Base-by-base conservation (phyloP, 2,797 vertebrate genomes). In the Poeciliopsis paucimaculata region DNA sequence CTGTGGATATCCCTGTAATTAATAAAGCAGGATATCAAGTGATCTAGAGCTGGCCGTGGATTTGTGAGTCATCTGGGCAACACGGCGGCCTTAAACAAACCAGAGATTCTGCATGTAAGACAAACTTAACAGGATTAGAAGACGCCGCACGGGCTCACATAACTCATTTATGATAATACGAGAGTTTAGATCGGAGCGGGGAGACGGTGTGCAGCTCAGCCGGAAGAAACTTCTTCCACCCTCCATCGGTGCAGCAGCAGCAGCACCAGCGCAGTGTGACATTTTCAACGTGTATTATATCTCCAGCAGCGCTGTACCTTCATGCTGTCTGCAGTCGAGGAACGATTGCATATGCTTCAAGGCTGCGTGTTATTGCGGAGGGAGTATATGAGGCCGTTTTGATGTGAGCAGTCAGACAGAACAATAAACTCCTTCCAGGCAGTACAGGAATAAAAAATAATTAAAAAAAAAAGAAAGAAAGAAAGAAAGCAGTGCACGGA, bases 391-490 rank as follows among this genome's bases (percentile, higher is more conserved):
- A 76, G 81, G 78, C 81, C 16, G 70, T 81, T 87, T 82, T 84
- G 82, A 87, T 70, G 75, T 66, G 86, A 82, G 83, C 83, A 79
- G 77, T 73, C 53, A 49, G 87, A 87, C 77, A 47, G 73, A 91
- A 91, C 89, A 81, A 86, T 89, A 89, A 89, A 91, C 91, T 87
- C 83, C 85, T 80, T 79, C 82, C 49, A 53, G 86, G 82, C 86
- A 68, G 75, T 86, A 78, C 72, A 80, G 86, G 79, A 85, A 78
- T 78, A 53, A 76, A 72, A 75, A 82, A 45, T 3, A 84, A 34
- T 34, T 1, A 34, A 34, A 34, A 34, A 34, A 34, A 34, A 34
- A 34, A 77, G 80, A 82, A 75, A 80, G 7, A 23, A 82, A 77
- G 80, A 83, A 75, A 86, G 47, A 80, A 77, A 77, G 82, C 78